A percentile compares a stretch with the other conserved stretches of the same genome.
Evolutionary conservation across 2,113 vertebrate species (phyloP).

Genomic region (Gymnorhina tibicen): DNA sequence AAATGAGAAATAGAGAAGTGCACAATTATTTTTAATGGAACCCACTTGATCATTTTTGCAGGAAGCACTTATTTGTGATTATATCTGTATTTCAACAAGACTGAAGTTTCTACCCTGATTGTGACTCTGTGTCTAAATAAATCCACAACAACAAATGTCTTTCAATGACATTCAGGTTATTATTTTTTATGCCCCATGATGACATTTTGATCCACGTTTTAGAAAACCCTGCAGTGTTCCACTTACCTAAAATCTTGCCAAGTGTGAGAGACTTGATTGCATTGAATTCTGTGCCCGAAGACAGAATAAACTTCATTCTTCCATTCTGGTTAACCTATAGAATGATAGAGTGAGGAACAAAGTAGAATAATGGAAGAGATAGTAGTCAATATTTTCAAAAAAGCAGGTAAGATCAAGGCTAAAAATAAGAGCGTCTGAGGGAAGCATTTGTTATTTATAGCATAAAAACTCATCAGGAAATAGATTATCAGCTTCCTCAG

Average conservation of each 20-base stretch:
- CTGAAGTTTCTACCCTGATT: conserved; percentile 1
- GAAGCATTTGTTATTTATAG: not conserved
- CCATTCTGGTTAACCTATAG: conserved; percentile 81
- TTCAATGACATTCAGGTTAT: not conserved
- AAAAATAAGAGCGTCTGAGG: not conserved
- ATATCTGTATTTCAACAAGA: not conserved
- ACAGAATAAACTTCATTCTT: conserved; percentile 80
- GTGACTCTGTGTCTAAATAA: conserved; percentile 14
- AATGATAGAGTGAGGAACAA: not conserved
- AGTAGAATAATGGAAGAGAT: not conserved
- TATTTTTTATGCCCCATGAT: not conserved
- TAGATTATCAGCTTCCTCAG: not conserved
- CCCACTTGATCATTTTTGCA: not conserved
- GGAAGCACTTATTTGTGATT: not conserved
- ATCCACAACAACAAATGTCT: not conserved
- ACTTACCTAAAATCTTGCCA: conserved; percentile 86
- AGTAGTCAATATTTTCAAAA: not conserved
- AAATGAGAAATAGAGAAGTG: not conserved
- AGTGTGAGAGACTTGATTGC: conserved; percentile 80
- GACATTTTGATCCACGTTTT: not conserved
- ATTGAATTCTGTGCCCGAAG: conserved; percentile 85
- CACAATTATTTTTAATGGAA: conserved; percentile 33
- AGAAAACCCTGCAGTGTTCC: not conserved
- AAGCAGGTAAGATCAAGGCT: not conserved
- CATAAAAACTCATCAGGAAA: not conserved